phyloP scores from a whole-genome alignment of 35 echinoderm and acorn worm genomes.

The Holothuria glaberrima region DNA sequence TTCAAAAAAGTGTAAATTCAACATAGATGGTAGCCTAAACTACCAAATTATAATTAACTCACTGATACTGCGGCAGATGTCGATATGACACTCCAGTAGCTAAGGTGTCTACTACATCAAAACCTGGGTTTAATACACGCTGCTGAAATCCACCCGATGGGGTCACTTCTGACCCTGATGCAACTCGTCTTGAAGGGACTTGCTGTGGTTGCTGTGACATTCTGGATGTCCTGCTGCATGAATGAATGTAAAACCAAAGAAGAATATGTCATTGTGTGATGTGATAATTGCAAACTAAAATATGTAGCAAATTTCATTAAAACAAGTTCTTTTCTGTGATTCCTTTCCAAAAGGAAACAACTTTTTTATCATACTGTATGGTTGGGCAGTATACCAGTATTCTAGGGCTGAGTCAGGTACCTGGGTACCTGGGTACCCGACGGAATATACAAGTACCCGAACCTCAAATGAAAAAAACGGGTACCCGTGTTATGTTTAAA shows the following conservation, averaged over 20 bases:
- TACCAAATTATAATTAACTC: constrained; percentile 9
- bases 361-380: no score
- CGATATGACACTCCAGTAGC: constrained; percentile 21
- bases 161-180: constrained; percentile 41
- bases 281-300: not conserved
- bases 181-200: constrained; percentile 17
- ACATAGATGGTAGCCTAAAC: no score
- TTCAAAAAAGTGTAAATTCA: not conserved
- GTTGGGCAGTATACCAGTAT: no score
- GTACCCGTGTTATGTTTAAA: no score
- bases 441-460: no score
- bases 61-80: constrained; percentile 30
- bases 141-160: constrained; percentile 14
- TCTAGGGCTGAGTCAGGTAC: no score
- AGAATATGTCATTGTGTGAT: not conserved
- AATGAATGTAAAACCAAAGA: not conserved
- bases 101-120: constrained; percentile 25
- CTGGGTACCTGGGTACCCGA: no score
- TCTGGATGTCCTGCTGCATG: not conserved
- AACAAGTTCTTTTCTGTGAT: not conserved
- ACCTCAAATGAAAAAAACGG: no score
- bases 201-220: constrained; percentile 53
- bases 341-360: not conserved
- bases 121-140: not conserved
- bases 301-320: not conserved